Base-by-base conservation (phyloP, 2,888 invertebrate genomes). In the Volucella bombylans region DNA sequence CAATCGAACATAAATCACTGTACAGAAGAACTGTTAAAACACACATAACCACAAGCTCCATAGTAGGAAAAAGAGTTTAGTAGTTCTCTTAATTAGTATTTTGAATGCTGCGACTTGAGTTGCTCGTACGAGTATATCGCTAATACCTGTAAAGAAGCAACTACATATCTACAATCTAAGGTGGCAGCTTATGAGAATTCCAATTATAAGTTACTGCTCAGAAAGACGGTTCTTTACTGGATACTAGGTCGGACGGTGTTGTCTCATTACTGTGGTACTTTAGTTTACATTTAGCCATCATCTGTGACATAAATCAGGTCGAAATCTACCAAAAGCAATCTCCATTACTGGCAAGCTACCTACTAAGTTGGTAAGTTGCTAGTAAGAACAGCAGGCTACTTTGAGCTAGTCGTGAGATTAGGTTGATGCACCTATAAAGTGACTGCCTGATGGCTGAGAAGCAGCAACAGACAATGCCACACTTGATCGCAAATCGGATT, bases 301-400 rank as follows among this genome's bases (percentile, higher is more conserved):
- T 76, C 78, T 71, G 76, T 81, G 81, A 76, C 85, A 85, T 85
- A 80, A 85, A 85, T 85, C 85, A 85, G 81, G 85, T 65, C 85
- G 76, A 85, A 82, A 85, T 85, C 85, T 57, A 76, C 49, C 45
- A 62, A 85, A 76, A 67, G 41, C 71, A 71, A 85, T 85, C 81
- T 78, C 49, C 31, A 43, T 15, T 39, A 57, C 23, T 4, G 0
- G 23, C 23, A 23, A 4, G 23, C 4, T 23, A 23, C 23, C 23
- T 23, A 64, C 47, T n/a, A 55, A 38, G 57, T 38, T 38, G 62
- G 47, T 47, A 57, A 49, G 55, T 54, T 10, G 55, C 12, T 18
- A 57, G 43, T 38, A 50, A 79, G 64, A 73, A 74, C 83, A 83
- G 83, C 80, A 43, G 79, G 83, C 69, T 55, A 82, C 54, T 77